phyloP scores from a whole-genome alignment of 2,113 vertebrate species.

The Opisthocomus hoazin region DNA sequence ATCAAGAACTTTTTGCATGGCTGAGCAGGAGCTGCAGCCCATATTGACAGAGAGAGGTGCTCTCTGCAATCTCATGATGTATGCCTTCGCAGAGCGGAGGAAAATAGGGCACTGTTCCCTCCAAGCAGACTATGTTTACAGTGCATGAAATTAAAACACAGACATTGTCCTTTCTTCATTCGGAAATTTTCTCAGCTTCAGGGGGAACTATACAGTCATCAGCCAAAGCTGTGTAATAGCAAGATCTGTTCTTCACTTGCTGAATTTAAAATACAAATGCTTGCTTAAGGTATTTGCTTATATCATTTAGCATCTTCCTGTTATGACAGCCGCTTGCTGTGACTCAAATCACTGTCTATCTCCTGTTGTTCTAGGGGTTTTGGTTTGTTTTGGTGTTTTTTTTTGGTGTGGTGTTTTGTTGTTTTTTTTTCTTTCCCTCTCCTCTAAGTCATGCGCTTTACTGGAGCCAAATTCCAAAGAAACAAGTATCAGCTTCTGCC shows the following conservation, averaged over 20 bases:
- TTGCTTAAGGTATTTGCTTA: background rate
- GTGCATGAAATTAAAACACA: background rate
- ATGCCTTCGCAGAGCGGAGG: background rate
- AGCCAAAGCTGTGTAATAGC: background rate
- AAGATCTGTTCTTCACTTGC: background rate
- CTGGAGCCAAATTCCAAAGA: background rate
- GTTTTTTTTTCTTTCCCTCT: too few species aligned
- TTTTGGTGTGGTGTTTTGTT: too few species aligned
- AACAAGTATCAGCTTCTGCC: background rate
- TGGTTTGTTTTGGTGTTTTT: accelerated
- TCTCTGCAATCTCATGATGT: background rate
- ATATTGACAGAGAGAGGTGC: background rate
- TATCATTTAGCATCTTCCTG: background rate
- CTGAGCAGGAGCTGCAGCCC: background rate
- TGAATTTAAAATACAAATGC: background rate
- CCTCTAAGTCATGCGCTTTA: background rate
- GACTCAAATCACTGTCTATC: background rate
- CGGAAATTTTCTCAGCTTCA: background rate
- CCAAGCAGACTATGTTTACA: background rate
- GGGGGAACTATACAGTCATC: background rate
- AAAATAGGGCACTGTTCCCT: background rate
- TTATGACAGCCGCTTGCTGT: background rate
- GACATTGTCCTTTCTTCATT: background rate
- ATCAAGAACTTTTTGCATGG: background rate
- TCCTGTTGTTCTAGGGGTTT: background rate